Conservation (phyloP, 2,797 vertebrate genomes). For the Enteromius treurensis region DNA sequence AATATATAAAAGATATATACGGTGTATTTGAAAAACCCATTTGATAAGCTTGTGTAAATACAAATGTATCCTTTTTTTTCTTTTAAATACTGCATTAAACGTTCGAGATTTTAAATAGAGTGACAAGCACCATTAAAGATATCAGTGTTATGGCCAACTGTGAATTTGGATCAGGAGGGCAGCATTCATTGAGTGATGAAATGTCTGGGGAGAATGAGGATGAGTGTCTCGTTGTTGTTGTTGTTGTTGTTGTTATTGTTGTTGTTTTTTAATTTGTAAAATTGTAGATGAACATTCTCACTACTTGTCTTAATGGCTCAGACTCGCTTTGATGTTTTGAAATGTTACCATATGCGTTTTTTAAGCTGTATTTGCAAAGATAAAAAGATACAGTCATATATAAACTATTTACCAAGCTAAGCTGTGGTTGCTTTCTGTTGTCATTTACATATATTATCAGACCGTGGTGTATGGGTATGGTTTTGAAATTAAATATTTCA, state of each 20-base stretch:
- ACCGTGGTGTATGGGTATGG: not conserved
- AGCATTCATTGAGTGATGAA: conserved; percentile 51
- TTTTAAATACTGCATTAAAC: conserved; percentile 79
- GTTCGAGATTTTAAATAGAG: conserved; percentile 79
- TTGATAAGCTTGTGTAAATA: conserved; percentile 83
- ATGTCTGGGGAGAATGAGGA: conserved; percentile 49
- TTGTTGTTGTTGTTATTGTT: conserved; percentile 63
- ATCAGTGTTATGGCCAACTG: conserved; percentile 79
- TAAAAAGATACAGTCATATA: conserved; percentile 80
- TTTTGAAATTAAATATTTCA: not conserved
- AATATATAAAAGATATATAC: conserved; percentile 65
- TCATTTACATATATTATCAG: not conserved
- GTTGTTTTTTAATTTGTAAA: conserved; percentile 43
- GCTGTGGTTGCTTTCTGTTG: conserved; percentile 38
- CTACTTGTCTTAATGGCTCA: conserved; percentile 75
- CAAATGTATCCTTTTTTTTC: conserved; percentile 69
- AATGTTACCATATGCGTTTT: conserved; percentile 80
- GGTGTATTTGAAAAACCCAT: conserved; percentile 77
- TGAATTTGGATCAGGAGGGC: conserved; percentile 71
- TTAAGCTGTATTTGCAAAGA: conserved; percentile 85
- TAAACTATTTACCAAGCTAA: conserved; percentile 77
- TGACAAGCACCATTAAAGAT: conserved; percentile 62
- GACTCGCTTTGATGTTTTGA: conserved; percentile 79
- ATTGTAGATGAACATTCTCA: conserved; percentile 64
- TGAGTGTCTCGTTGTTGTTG: conserved; percentile 73